Conservation (phyloP, 2,888 invertebrate species). For the Drosophila macrospina region DNA sequence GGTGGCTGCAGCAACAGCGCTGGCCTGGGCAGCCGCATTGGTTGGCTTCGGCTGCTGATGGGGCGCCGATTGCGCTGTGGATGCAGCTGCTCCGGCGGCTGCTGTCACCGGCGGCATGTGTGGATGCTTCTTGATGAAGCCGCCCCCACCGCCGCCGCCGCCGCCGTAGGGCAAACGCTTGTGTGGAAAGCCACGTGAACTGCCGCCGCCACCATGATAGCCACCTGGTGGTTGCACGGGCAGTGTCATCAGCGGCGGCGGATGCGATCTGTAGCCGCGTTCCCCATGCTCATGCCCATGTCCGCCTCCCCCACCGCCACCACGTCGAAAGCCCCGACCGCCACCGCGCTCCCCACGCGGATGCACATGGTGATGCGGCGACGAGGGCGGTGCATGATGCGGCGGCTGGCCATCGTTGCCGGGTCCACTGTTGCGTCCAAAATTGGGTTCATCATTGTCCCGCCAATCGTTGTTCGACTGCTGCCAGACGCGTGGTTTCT, state of each 20-base stretch:
- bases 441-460: conserved; percentile 67
- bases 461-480: conserved; percentile 76
- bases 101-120: conserved; percentile 39
- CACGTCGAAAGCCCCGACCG: conserved; percentile 71
- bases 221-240: conserved; percentile 80
- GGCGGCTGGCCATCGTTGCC: conserved; percentile 47
- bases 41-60: conserved; percentile 45
- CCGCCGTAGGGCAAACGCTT: conserved; percentile 84
- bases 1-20: conserved; percentile 83
- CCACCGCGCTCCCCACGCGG: conserved; percentile 76
- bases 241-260: conserved; percentile 83
- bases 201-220: conserved; percentile 61
- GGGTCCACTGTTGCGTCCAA: conserved; percentile 47
- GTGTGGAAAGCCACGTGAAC: conserved; percentile 79
- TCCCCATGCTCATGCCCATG: conserved; percentile 73
- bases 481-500: conserved; percentile 76
- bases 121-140: conserved; percentile 75
- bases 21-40: conserved; percentile 81
- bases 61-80: not conserved
- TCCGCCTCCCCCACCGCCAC: conserved; percentile 53
- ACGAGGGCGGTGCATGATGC: conserved; percentile 38
- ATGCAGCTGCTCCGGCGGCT: conserved; percentile 4
- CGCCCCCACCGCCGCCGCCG: conserved; percentile 67
- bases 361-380: conserved; percentile 78
- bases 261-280: conserved; percentile 80